Evolutionary conservation across 2,797 vertebrate species (phyloP), one percentile per base, ranked within the genome.

Genomic region (Enteromius argenteus): DNA sequence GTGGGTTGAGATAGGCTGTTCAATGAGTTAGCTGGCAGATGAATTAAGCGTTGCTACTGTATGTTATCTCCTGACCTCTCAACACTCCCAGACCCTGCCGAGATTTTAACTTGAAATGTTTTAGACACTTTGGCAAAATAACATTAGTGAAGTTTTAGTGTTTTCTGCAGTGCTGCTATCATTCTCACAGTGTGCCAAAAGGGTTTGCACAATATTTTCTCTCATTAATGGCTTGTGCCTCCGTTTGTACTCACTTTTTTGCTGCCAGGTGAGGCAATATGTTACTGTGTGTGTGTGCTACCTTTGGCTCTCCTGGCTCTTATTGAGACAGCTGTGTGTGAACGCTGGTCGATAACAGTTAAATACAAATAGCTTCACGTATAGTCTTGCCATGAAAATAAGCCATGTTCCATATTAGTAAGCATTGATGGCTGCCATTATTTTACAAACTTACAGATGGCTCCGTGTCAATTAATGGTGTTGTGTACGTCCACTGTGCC

Each of bases 251-350:
- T 10, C 17, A 42, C 37, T 32, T 21, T 49, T 19, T 46, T 81
- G 30, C 23, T 72, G 53, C 21, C 42, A 82, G 42, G 14, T 82
- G 42, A 53, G 44, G 44, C 58, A 79, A 35, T 46, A 46, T 79
- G 10, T 42, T 44, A 58, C 13, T 60, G 58, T 49, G 23, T 19
- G 71, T 32, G 37, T 8, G 1, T 56, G 68, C 7, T 81, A 23
- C 23, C 37, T 51, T 74, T 74, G 69, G 37, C 44, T 74, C 67
- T 81, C 49, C 5, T 71, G 51, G 67, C 49, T 71, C 37, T 81
- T 81, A 60, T 81, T 46, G 68, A 72, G 80, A 74, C 8, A 66
- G 30, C 64, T 82, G 71, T 64, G 27, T 66, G 58, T 37, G 80
- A 27, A 74, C 37, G 53, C 23, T 15, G 37, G 39, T 35, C 6